Evolutionary conservation across 2,113 vertebrate species (phyloP), one percentile per base, ranked within the genome.

Genomic region (Lophura nycthemera): DNA sequence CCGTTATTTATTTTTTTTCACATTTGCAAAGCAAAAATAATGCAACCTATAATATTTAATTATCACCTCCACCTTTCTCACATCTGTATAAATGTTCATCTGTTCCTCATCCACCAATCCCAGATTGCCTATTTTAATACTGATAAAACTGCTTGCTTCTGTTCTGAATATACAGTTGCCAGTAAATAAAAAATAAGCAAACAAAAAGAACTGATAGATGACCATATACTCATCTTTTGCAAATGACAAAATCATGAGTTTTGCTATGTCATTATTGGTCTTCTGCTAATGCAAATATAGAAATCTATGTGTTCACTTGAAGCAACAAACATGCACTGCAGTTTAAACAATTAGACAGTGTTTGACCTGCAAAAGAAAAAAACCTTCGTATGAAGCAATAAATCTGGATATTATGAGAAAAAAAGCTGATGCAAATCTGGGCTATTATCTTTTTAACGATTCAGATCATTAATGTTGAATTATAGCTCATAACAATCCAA

Each of bases 391-490:
- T 25, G 89, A 93, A 90, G 71, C 50, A 96, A 91, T 90, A 93
- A 90, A 91, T 86, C 77, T 94, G 73, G 30, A 42, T 94, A 94
- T 71, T 88, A 90, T 30, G 52, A 90, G 95, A 84, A 89, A 86
- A 91, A 89, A 92, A 83, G 45, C 73, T 88, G 91, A 86, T 85
- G 88, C 13, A 29, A 96, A 95, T 76, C 72, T 90, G 69, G 24
- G 73, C 91, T 97, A 96, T 97, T 96, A 97, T 97, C 61, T 97
- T 97, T 97, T 96, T 92, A 92, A 79, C 91, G 94, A 98, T 89
- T 96, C 84, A 96, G 93, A 96, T 97, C 96, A 97, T 97, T 98
- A 98, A 96, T 96, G 93, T 56, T 97, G 96, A 98, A 93, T 97
- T 97, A 97, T 94, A 94, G 93, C 42, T 89, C 93, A 87, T 96